Percentiles rank a stretch among this genome's conserved stretches.
Evolutionary conservation across 2,888 invertebrate genomes (phyloP).

Genomic region (Hoplodrina blanda): DNA sequence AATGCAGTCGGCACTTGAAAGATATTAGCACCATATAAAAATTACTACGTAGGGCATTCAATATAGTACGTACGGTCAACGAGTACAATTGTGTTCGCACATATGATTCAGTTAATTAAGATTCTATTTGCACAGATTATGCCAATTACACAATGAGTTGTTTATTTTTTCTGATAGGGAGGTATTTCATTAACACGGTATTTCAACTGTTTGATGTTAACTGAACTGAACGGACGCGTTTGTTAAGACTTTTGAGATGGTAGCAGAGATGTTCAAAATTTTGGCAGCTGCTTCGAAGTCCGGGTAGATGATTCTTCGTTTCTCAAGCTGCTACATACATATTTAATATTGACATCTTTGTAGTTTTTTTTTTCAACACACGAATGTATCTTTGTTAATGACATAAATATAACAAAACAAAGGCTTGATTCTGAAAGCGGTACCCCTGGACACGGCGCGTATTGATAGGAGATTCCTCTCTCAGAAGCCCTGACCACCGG

Average conservation of each 20-base stretch:
- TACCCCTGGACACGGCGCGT: no score
- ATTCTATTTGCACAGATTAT: constrained; percentile 33
- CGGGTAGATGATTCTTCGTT: background rate
- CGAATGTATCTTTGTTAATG: no score
- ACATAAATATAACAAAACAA: no score
- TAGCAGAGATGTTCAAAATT: background rate
- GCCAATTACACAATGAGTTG: constrained; percentile 31
- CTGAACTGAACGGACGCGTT: background rate
- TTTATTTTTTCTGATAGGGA: constrained; percentile 19
- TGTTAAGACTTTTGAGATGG: background rate
- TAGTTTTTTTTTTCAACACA: no score
- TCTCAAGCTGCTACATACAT: background rate
- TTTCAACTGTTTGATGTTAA: constrained; percentile 14
- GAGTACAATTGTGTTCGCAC: constrained; percentile 32
- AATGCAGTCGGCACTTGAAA: constrained; percentile 1
- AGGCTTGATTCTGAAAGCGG: no score
- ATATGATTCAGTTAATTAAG: constrained; percentile 38
- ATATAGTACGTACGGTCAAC: constrained; percentile 22
- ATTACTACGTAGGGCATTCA: constrained; percentile 5
- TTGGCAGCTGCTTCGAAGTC: background rate
- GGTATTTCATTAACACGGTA: constrained; percentile 6
- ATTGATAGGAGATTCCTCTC: no score
- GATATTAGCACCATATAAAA: constrained; percentile 7
- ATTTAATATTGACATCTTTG: no score
- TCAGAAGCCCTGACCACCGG: no score